Evolutionary conservation across 2,888 invertebrate species (phyloP).

Genomic region (Amphimallon solstitiale): DNA sequence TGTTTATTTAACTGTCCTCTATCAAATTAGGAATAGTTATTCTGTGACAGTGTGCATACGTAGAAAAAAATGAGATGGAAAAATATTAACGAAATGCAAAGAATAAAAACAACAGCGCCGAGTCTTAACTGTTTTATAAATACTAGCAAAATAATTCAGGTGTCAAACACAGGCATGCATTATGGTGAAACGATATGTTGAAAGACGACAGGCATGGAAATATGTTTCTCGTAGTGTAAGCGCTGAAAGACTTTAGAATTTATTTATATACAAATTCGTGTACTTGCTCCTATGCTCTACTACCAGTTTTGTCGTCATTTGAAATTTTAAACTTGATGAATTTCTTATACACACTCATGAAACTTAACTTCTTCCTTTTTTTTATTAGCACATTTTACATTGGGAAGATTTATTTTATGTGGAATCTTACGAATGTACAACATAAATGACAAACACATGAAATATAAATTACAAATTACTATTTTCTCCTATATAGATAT

Average conservation of each 20-base stretch:
- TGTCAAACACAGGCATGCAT: slow-evolving; percentile 52
- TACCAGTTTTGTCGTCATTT: slow-evolving; percentile 28
- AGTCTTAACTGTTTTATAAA: slow-evolving; percentile 30
- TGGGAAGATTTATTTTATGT: too few relatives aligned
- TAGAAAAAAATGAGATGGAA: not conserved
- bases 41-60: too few relatives aligned
- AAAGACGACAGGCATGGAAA: slow-evolving; percentile 44
- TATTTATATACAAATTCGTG: slow-evolving; percentile 39
- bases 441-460: too few relatives aligned
- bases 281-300: slow-evolving; percentile 27
- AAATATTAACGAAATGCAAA: slow-evolving; percentile 7
- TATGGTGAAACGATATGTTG: slow-evolving; percentile 45
- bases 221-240: slow-evolving; percentile 12
- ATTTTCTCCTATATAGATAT: too few relatives aligned
- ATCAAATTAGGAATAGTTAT: too few relatives aligned
- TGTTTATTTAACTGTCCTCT: too few relatives aligned
- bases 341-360: slow-evolving; percentile 32
- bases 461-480: too few relatives aligned
- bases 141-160: slow-evolving; percentile 50
- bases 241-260: slow-evolving; percentile 32
- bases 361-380: slow-evolving; percentile 26
- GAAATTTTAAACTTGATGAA: slow-evolving; percentile 39
- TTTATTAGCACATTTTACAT: too few relatives aligned
- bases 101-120: slow-evolving; percentile 1
- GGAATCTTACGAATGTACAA: too few relatives aligned